Percentiles rank a stretch among this genome's conserved stretches.
Evolutionary conservation across 2,797 vertebrate species (phyloP).

Genomic region (Distichodus sexfasciatus): DNA sequence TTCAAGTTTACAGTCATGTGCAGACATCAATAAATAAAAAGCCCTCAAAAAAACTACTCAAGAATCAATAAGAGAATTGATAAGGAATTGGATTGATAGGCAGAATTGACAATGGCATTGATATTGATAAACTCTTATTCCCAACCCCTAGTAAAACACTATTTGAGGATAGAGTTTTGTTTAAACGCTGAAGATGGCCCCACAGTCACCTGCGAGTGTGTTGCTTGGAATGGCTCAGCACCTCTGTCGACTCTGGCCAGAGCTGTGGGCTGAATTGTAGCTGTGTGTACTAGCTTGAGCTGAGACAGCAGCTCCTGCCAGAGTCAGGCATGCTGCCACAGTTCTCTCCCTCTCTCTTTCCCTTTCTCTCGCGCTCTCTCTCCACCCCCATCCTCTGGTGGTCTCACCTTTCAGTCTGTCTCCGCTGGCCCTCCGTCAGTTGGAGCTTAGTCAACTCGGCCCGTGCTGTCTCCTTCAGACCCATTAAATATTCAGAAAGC

Average conservation of each 20-base stretch:
- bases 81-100: too few relatives aligned
- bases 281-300: constrained; percentile 18
- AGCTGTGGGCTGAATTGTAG: constrained; percentile 24
- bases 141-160: too few relatives aligned
- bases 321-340: constrained; percentile 25
- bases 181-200: not conserved
- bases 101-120: too few relatives aligned
- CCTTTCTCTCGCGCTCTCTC: not conserved
- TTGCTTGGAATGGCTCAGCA: constrained; percentile 22
- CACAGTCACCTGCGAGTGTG: not conserved
- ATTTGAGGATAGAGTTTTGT: not conserved
- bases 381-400: constrained; percentile 33
- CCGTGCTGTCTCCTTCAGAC: constrained; percentile 34
- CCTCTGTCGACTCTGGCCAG: constrained; percentile 21
- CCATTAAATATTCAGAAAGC: constrained; percentile 52
- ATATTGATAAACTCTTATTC: too few relatives aligned
- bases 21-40: too few relatives aligned
- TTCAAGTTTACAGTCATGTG: too few relatives aligned
- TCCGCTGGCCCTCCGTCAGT: constrained; percentile 33
- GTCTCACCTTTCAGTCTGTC: constrained; percentile 47
- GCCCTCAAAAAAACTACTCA: too few relatives aligned
- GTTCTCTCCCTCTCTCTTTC: not conserved
- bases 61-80: too few relatives aligned
- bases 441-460: constrained; percentile 33
- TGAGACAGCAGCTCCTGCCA: constrained; percentile 30